Percentiles rank a stretch among this genome's conserved stretches.
phyloP scores from a whole-genome alignment of 2,888 invertebrate genomes.

The Brenthis daphne region DNA sequence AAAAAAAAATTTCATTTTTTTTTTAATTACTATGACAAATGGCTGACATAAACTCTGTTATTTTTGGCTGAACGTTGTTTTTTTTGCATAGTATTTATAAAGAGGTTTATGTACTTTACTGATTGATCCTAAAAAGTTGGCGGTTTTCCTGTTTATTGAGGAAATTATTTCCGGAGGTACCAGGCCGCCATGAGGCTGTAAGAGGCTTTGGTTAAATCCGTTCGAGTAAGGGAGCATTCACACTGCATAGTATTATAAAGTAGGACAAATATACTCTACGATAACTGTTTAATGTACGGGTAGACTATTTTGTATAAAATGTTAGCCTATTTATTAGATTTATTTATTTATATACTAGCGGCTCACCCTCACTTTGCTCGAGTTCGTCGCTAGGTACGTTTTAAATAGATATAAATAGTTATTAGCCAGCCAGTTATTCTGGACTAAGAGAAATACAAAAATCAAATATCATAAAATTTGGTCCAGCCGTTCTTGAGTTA shows the following conservation, averaged over 20 bases:
- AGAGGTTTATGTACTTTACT: constrained; percentile 15
- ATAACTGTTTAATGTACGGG: too few relatives aligned
- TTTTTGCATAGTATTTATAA: constrained; percentile 10
- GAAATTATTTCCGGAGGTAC: constrained; percentile 60
- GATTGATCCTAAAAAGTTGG: constrained; percentile 15
- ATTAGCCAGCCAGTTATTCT: too few relatives aligned
- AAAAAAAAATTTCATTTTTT: too few relatives aligned
- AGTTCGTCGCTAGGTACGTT: too few relatives aligned
- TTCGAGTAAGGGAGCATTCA: constrained; percentile 19
- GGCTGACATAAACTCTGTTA: not conserved
- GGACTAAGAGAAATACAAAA: too few relatives aligned
- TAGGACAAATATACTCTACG: not conserved
- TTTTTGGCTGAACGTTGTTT: constrained; percentile 2
- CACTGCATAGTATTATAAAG: not conserved
- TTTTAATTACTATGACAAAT: not conserved
- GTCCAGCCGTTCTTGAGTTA: too few relatives aligned
- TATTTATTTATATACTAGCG: too few relatives aligned
- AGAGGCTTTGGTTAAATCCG: constrained; percentile 52
- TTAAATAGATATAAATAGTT: too few relatives aligned
- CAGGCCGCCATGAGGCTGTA: constrained; percentile 54
- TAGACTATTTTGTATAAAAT: too few relatives aligned
- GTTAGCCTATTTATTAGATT: too few relatives aligned
- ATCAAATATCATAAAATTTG: too few relatives aligned
- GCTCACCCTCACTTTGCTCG: too few relatives aligned
- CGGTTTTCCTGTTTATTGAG: constrained; percentile 31